Percentiles rank a stretch among this genome's conserved stretches.
phyloP scores from a whole-genome alignment of 2,888 invertebrate genomes.

The Drosophila cognata region DNA sequence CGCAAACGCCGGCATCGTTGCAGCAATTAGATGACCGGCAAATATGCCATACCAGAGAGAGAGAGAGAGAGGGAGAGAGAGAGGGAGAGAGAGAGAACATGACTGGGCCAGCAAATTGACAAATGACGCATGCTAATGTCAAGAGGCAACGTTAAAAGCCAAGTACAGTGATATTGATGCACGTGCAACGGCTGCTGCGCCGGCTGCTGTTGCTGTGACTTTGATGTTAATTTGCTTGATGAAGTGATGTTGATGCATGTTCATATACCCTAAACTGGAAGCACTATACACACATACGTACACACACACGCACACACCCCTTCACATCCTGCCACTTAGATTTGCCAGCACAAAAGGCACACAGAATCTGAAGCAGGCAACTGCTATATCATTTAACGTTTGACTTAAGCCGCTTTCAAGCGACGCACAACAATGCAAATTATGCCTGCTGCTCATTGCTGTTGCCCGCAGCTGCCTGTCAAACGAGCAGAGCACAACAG shows the following conservation, averaged over 20 bases:
- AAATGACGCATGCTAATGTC: slow-evolving; percentile 73
- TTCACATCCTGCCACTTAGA: not conserved
- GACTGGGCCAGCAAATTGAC: slow-evolving; percentile 49
- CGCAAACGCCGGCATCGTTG: slow-evolving; percentile 15
- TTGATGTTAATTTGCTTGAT: slow-evolving; percentile 72
- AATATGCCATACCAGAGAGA: slow-evolving; percentile 8
- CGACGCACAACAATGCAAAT: slow-evolving; percentile 32
- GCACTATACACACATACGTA: not conserved
- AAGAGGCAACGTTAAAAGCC: slow-evolving; percentile 34
- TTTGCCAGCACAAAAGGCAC: slow-evolving; percentile 9
- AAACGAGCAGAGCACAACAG: slow-evolving; percentile 35
- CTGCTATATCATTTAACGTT: slow-evolving; percentile 48
- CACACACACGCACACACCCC: not conserved
- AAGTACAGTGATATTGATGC: slow-evolving; percentile 56
- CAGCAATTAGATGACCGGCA: slow-evolving; percentile 41
- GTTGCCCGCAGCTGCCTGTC: slow-evolving; percentile 50
- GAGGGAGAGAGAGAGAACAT: not conserved
- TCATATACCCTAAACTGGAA: not conserved
- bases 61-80: not conserved
- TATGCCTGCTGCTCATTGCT: not conserved
- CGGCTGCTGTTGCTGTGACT: slow-evolving; percentile 6
- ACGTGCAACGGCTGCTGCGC: slow-evolving; percentile 30
- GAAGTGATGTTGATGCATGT: slow-evolving; percentile 74
- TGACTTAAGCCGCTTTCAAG: slow-evolving; percentile 47
- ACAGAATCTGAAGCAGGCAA: slow-evolving; percentile 20